Evolutionary conservation across 2,797 vertebrate genomes (phyloP), one percentile per base, ranked within the genome.

Genomic region (Takifugu rubripes): DNA sequence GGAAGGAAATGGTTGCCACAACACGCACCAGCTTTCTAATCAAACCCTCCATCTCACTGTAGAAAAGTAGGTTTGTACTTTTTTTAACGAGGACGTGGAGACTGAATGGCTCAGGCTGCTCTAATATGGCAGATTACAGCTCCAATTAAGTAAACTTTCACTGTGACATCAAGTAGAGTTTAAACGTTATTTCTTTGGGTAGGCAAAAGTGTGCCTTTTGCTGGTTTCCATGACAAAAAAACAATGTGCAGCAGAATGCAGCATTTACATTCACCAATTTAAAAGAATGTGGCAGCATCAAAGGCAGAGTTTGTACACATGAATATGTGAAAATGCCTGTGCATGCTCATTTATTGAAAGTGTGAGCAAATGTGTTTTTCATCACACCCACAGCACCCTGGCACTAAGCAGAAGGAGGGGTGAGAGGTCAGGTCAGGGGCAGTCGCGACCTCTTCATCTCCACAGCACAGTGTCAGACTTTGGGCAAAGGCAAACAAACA

Each of bases 401-500:
- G 84, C 86, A 84, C 72, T 81, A 84, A 84, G 67, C 87, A 87
- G 82, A 81, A 84, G 86, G 85, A 69, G 70, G 76, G 84, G 78
- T 86, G 68, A 84, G 59, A 69, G 85, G 86, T 87, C 78, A 66
- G 82, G 89, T 89, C 88, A 77, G 81, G 78, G 78, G 75, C 74
- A 79, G 76, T 72, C 64, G 33, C 74, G 85, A 89, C 89, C 87
- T 87, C 56, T 82, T 77, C 74, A 64, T 90, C 86, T 88, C 74
- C 49, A 49, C 52, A 53, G 83, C 80, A 74, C 69, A 40, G 79
- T 87, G 87, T 89, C 89, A 88, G 78, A 82, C 77, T 82, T 62
- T 75, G 82, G 79, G 79, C 83, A 83, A n/a, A 68, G 63, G 83
- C 82, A 88, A 90, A 90, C 87, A 89, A 88, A 85, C 89, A 89